Evolutionary conservation across 2,888 invertebrate genomes (phyloP).

Genomic region (Cheilosia variabilis): DNA sequence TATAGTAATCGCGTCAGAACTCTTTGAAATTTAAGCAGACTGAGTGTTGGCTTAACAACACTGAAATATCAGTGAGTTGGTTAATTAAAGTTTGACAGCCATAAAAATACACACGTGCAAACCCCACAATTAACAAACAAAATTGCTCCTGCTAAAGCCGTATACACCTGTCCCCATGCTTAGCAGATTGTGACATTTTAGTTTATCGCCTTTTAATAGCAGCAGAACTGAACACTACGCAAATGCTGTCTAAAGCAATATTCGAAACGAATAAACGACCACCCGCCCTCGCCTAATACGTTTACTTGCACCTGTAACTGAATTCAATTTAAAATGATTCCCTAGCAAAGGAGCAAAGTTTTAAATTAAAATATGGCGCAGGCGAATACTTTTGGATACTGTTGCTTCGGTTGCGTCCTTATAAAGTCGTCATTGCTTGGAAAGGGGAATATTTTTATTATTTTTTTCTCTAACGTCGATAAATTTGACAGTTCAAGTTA

Average conservation of each 20-base stretch:
- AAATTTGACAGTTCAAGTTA: too few relatives aligned
- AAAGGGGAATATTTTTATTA: too few relatives aligned
- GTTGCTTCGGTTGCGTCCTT: too few relatives aligned
- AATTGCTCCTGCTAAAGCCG: background rate
- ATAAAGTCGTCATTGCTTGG: too few relatives aligned
- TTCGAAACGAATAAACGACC: background rate
- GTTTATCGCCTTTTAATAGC: slow-evolving; percentile 9
- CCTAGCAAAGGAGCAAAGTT: too few relatives aligned
- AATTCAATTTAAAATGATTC: too few relatives aligned
- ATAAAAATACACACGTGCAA: background rate
- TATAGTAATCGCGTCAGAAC: background rate
- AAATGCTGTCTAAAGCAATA: slow-evolving; percentile 13
- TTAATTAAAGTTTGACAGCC: slow-evolving; percentile 6
- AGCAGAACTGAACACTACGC: background rate
- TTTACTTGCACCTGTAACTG: background rate
- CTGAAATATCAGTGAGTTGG: background rate
- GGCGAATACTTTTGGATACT: too few relatives aligned
- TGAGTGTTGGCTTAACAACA: slow-evolving; percentile 1
- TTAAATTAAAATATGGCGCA: too few relatives aligned
- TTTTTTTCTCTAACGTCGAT: too few relatives aligned
- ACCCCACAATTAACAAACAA: slow-evolving; percentile 16
- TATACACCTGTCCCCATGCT: background rate
- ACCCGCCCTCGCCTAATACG: background rate
- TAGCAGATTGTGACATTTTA: background rate
- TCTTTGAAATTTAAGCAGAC: background rate